Evolutionary conservation across 2,797 vertebrate species (phyloP).

Genomic region (Etheostoma perlongum): DNA sequence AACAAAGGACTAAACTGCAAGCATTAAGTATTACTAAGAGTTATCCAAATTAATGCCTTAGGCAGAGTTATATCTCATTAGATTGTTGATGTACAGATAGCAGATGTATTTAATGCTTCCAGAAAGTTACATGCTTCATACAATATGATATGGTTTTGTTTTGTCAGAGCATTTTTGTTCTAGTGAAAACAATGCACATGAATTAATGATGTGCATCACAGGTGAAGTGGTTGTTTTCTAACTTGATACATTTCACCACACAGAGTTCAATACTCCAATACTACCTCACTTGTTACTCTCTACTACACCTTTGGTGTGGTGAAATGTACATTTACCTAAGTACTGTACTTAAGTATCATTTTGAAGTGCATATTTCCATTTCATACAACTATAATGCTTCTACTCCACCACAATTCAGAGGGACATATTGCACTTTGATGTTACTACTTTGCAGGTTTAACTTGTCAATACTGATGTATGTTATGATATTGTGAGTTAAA

Average conservation of each 20-base stretch:
- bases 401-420: too few relatives aligned
- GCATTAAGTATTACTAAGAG: slow-evolving; percentile 10
- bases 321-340: too few relatives aligned
- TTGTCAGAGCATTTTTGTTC: not conserved
- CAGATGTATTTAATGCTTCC: not conserved
- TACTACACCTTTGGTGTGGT: slow-evolving; percentile 33
- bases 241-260: slow-evolving; percentile 27
- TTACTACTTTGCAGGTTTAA: too few relatives aligned
- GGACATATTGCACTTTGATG: too few relatives aligned
- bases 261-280: slow-evolving; percentile 22
- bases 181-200: not conserved
- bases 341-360: too few relatives aligned
- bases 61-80: slow-evolving; percentile 6
- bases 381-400: too few relatives aligned
- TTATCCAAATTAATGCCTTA: slow-evolving; percentile 18
- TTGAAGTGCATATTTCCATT: too few relatives aligned
- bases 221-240: slow-evolving; percentile 5
- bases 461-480: too few relatives aligned
- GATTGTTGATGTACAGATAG: slow-evolving; percentile 7
- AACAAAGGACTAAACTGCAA: slow-evolving; percentile 6
- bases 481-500: too few relatives aligned
- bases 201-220: slow-evolving; percentile 8
- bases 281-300: not conserved
- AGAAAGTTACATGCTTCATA: slow-evolving; percentile 3
- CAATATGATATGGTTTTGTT: not conserved